Conservation (phyloP, 1,140 invertebrate genomes). For the Caenorhabditis inopinata region DNA sequence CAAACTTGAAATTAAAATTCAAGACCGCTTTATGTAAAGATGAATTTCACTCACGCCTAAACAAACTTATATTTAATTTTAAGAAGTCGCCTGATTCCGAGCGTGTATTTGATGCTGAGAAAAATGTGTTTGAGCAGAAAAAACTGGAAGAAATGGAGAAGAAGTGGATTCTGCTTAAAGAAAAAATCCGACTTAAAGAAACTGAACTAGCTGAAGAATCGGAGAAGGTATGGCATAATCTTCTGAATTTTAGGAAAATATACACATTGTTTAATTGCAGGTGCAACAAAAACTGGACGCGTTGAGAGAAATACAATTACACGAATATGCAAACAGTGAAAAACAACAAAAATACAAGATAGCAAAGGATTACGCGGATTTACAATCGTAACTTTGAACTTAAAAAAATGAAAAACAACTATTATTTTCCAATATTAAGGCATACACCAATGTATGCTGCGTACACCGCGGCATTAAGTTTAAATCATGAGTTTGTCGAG, state of each 20-base stretch:
- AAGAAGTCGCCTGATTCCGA: neutral
- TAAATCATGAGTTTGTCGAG: neutral
- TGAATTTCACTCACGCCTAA: too few relatives aligned
- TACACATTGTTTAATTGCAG: neutral
- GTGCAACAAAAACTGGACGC: neutral
- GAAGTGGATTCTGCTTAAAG: neutral
- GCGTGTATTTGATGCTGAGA: neutral
- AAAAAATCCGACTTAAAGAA: constrained; percentile 19
- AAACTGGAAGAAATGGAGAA: neutral
- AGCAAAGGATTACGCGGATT: constrained; percentile 13
- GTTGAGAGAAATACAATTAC: neutral
- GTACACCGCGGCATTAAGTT: neutral
- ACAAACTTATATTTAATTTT: too few relatives aligned
- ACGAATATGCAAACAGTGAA: neutral
- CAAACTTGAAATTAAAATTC: too few relatives aligned
- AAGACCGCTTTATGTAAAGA: too few relatives aligned
- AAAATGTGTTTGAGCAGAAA: neutral
- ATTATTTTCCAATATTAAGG: neutral
- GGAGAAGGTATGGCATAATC: constrained; percentile 1
- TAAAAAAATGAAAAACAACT: too few relatives aligned
- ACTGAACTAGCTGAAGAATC: constrained; percentile 15
- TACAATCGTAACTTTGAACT: neutral
- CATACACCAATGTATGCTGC: constrained; percentile 9
- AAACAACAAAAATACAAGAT: constrained; percentile 1
- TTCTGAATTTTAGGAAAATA: neutral